Evolutionary conservation across 2,888 invertebrate species (phyloP).

Genomic region (Hirudinaria manillensis): DNA sequence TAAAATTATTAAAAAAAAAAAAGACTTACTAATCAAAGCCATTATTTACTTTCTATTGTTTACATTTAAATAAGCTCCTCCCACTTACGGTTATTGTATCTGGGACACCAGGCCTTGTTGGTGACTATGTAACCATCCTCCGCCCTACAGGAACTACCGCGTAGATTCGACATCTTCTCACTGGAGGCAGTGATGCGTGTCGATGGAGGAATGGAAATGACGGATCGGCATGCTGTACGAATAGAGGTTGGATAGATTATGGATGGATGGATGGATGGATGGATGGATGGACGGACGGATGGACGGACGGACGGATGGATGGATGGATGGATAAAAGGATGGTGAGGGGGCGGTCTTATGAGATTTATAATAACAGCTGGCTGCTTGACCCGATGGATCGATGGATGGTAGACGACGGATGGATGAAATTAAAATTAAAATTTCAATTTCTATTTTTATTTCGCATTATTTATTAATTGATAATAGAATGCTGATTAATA

Average conservation of each 20-base stretch:
- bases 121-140: slow-evolving; percentile 57
- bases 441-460: too few species aligned
- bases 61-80: neutral
- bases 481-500: neutral
- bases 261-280: too few species aligned
- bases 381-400: too few species aligned
- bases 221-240: slow-evolving; percentile 55
- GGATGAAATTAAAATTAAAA: too few species aligned
- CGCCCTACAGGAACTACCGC: slow-evolving; percentile 56
- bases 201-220: slow-evolving; percentile 56
- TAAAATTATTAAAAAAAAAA: neutral
- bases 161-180: slow-evolving; percentile 42
- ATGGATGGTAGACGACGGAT: too few species aligned
- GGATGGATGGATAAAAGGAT: too few species aligned
- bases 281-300: too few species aligned
- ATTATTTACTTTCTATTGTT: neutral
- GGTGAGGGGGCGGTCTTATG: neutral
- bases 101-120: slow-evolving; percentile 58
- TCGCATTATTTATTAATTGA: too few species aligned
- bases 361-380: too few species aligned
- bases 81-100: slow-evolving; percentile 43
- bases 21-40: neutral
- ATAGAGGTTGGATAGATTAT: too few species aligned
- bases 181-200: slow-evolving; percentile 56
- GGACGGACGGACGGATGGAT: too few species aligned